phyloP scores from a whole-genome alignment of 2,888 invertebrate species.

The Allygus modestus region DNA sequence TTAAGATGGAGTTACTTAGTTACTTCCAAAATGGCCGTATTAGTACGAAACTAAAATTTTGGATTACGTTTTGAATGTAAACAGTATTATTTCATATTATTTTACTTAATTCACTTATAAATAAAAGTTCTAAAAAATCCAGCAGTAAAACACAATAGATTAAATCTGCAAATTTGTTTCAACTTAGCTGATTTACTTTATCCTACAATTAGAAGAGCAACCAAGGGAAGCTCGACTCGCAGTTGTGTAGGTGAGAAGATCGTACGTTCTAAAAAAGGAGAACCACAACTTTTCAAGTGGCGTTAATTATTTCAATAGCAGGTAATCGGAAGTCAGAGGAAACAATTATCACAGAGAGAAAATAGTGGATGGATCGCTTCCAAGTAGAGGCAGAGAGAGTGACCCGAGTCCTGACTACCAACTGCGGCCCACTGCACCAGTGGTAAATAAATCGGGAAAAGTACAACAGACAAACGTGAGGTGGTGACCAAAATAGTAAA shows the following conservation, averaged over 20 bases:
- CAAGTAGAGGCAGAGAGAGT: constrained; percentile 19
- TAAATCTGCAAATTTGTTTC: too few species aligned
- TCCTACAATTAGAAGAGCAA: not conserved
- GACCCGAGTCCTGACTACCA: not conserved
- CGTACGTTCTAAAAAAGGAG: not conserved
- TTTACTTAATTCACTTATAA: too few species aligned
- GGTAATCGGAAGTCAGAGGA: constrained; percentile 6
- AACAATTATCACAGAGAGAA: constrained; percentile 26
- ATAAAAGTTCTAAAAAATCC: too few species aligned
- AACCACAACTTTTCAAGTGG: not conserved
- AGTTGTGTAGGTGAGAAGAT: not conserved
- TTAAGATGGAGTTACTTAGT: too few species aligned
- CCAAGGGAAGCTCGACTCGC: not conserved
- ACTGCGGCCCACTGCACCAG: not conserved
- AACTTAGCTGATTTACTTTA: too few species aligned
- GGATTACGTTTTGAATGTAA: too few species aligned
- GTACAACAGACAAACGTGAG: not conserved
- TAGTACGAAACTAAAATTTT: too few species aligned
- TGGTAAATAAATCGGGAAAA: not conserved
- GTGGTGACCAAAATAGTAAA: not conserved
- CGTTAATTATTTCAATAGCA: constrained; percentile 9
- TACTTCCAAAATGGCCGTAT: too few species aligned
- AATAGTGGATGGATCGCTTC: constrained; percentile 24
- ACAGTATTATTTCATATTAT: too few species aligned
- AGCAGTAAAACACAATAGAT: too few species aligned